A percentile compares a stretch with the other conserved stretches of the same genome.
Conservation (phyloP, 2,113 vertebrate genomes). For the Mystacornis crossleyi region DNA sequence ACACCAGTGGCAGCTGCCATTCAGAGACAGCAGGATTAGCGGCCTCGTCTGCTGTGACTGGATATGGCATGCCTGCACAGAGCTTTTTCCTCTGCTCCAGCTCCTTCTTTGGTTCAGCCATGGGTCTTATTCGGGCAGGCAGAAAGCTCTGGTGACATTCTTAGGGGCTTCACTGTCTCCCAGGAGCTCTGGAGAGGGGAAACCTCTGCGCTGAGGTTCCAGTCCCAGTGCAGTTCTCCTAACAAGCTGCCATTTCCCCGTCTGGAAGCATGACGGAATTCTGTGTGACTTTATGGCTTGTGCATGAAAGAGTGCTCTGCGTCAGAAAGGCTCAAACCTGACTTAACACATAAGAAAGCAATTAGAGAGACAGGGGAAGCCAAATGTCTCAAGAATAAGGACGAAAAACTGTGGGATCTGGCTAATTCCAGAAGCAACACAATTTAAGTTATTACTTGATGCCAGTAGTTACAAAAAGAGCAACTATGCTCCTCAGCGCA, state of each 20-base stretch:
- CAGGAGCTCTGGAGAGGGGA: background rate
- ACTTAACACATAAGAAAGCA: background rate
- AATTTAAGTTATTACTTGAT: background rate
- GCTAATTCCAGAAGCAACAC: background rate
- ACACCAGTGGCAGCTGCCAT: background rate
- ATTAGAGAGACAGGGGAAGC: background rate
- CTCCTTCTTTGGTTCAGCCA: background rate
- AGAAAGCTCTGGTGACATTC: background rate
- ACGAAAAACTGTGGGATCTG: background rate
- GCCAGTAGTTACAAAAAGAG: background rate
- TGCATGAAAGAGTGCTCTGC: background rate
- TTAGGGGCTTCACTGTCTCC: background rate
- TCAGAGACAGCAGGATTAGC: background rate
- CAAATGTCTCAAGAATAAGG: background rate
- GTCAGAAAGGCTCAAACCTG: background rate
- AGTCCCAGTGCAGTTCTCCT: rapidly evolving
- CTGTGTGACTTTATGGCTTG: background rate
- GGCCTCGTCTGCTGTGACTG: background rate
- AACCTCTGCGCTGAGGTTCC: background rate
- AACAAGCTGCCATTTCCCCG: background rate
- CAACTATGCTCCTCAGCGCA: background rate
- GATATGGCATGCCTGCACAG: background rate
- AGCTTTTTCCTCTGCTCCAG: background rate
- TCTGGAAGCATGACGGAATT: background rate
- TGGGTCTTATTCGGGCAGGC: background rate